phyloP scores from a whole-genome alignment of 2,888 invertebrate species.

The Drosophila anomelani region DNA sequence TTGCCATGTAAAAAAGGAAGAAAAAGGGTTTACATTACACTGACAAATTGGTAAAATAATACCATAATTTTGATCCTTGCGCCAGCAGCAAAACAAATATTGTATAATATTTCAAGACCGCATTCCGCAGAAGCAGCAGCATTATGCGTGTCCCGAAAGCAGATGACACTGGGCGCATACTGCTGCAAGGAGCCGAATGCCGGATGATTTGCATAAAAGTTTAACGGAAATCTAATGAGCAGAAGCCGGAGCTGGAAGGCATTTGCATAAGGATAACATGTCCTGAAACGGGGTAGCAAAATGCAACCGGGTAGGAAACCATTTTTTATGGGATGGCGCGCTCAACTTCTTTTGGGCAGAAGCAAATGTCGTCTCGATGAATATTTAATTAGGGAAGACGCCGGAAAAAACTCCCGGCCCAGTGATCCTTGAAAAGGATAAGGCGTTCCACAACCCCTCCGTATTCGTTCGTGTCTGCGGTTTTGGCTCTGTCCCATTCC shows the following conservation, averaged over 20 bases:
- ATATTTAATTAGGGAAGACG: slow-evolving; percentile 81
- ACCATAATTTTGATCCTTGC: slow-evolving; percentile 77
- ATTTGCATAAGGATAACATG: slow-evolving; percentile 42
- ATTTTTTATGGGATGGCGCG: slow-evolving; percentile 51
- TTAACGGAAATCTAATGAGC: slow-evolving; percentile 79
- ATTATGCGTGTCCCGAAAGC: slow-evolving; percentile 60
- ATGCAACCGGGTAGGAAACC: slow-evolving; percentile 52
- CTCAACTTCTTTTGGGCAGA: slow-evolving; percentile 31
- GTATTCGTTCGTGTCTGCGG: slow-evolving; percentile 60
- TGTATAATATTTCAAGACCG: slow-evolving; percentile 71
- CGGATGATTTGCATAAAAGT: slow-evolving; percentile 73
- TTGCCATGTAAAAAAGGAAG: slow-evolving; percentile 43
- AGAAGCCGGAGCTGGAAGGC: slow-evolving; percentile 30
- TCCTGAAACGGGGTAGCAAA: slow-evolving; percentile 41
- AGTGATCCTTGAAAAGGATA: slow-evolving; percentile 64
- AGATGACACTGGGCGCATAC: slow-evolving; percentile 58
- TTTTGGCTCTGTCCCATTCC: slow-evolving; percentile 47
- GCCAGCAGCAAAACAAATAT: slow-evolving; percentile 72
- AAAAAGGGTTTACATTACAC: slow-evolving; percentile 71
- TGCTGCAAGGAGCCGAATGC: slow-evolving; percentile 11
- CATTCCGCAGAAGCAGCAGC: slow-evolving; percentile 24
- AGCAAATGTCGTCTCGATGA: slow-evolving; percentile 82
- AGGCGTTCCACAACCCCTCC: slow-evolving; percentile 60
- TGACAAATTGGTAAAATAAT: slow-evolving; percentile 80
- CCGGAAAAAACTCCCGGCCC: slow-evolving; percentile 27